Conservation (phyloP, 2,113 vertebrate genomes). For the Hippocampus mohnikei region DNA sequence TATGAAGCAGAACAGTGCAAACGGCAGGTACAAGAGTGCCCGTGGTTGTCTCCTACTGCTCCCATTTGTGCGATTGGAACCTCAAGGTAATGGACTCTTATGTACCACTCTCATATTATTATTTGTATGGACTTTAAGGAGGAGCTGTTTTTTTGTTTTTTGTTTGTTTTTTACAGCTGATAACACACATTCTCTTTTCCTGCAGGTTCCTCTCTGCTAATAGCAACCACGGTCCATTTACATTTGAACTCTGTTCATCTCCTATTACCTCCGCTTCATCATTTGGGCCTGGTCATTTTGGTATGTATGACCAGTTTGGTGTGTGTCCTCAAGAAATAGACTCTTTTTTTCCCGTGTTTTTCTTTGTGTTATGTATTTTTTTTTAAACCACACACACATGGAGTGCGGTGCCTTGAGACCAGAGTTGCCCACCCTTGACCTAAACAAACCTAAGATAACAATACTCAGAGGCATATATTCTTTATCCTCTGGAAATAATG, state of each 20-base stretch:
- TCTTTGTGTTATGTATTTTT: no score
- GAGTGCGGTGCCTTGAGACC: no score
- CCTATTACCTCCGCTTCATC: conserved; percentile 70
- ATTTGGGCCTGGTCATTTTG: conserved; percentile 77
- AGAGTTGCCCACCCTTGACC: no score
- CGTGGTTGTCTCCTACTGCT: conserved; percentile 71
- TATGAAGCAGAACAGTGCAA: conserved; percentile 70
- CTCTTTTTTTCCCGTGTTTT: no score
- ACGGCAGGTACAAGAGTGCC: conserved; percentile 64
- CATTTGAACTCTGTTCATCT: conserved; percentile 54
- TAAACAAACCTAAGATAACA: background rate
- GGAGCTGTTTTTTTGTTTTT: no score
- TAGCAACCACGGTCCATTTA: conserved; percentile 45
- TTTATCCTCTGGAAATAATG: background rate
- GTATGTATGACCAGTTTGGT: conserved; percentile 40
- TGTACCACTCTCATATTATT: background rate
- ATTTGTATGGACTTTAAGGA: background rate
- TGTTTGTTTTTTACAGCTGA: background rate
- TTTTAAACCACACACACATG: no score
- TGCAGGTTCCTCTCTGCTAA: conserved; percentile 38
- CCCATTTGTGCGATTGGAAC: conserved; percentile 50
- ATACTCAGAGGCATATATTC: background rate
- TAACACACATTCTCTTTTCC: background rate
- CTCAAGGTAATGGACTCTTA: conserved; percentile 50
- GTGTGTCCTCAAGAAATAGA: background rate